A percentile compares a stretch with the other conserved stretches of the same genome.
These are phyloP conservation scores for Phthorimaea operculella DNA, from an alignment of 1,140 invertebrate genomes.

Conservation along the genomic window DNA sequence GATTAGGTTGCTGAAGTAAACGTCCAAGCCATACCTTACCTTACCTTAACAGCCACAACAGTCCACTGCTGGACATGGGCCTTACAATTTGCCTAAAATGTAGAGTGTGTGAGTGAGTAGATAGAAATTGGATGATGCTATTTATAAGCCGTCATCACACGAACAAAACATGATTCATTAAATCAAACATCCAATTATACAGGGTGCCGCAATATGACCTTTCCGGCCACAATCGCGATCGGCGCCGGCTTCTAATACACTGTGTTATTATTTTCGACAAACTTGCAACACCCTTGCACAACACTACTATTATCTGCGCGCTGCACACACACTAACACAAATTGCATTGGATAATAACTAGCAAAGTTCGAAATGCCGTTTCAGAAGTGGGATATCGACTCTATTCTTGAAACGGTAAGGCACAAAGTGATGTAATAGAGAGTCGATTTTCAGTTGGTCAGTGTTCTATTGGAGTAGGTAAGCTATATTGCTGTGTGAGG, in stretches of 20 bases:
- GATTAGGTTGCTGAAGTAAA: too few species aligned
- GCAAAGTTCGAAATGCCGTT: slow-evolving; percentile 24
- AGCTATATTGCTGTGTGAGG: slow-evolving; percentile 26
- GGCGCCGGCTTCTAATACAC: slow-evolving; percentile 15
- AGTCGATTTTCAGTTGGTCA: slow-evolving; percentile 4
- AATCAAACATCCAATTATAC: slow-evolving; percentile 15
- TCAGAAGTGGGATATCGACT: slow-evolving; percentile 14
- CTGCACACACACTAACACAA: slow-evolving; percentile 33
- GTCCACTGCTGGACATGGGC: too few species aligned
- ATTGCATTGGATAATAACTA: slow-evolving; percentile 41
- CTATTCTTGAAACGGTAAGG: slow-evolving; percentile 10
- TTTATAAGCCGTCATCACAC: too few species aligned
- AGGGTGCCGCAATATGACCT: slow-evolving; percentile 3
- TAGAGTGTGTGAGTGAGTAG: too few species aligned
- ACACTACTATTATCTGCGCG: slow-evolving; percentile 44
- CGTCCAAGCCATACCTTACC: too few species aligned
- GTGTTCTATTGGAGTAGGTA: slow-evolving; percentile 10
- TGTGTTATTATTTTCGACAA: slow-evolving; percentile 36
- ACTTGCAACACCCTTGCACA: slow-evolving; percentile 39
- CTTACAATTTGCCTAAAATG: too few species aligned
- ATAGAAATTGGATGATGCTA: too few species aligned
- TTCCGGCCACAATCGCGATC: slow-evolving; percentile 7
- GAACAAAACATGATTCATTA: not conserved
- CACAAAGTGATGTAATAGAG: too few species aligned
- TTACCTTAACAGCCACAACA: too few species aligned